Percentiles rank a stretch among this genome's conserved stretches.
phyloP scores from a whole-genome alignment of 2,797 vertebrate species.

The Hafferia zeledoni region DNA sequence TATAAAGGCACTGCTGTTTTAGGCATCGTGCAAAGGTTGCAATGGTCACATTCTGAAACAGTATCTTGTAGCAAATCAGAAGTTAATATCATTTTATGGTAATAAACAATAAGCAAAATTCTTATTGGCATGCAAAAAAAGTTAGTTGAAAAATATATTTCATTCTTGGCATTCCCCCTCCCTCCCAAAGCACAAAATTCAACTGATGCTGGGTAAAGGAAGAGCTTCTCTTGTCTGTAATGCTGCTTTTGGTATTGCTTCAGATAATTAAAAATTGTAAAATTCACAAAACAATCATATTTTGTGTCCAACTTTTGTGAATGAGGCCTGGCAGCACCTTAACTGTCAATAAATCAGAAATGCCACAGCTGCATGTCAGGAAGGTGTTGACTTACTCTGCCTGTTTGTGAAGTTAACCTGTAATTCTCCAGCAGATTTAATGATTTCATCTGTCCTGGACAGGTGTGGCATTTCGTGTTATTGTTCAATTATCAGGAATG shows the following conservation, averaged over 20 bases:
- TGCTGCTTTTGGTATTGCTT: background rate
- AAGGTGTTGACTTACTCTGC: background rate
- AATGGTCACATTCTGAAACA: rapidly evolving
- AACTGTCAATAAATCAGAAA: background rate
- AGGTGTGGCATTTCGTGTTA: background rate
- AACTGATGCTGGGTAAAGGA: rapidly evolving
- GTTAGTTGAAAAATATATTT: background rate
- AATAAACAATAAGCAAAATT: background rate
- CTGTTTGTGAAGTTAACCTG: background rate
- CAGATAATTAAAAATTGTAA: background rate
- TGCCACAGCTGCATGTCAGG: background rate
- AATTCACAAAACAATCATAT: background rate
- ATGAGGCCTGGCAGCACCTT: background rate
- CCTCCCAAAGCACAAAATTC: background rate
- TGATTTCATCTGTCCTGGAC: background rate
- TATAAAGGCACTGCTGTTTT: background rate
- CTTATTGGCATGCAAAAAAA: background rate
- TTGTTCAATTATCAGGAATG: background rate
- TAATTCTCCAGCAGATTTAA: background rate
- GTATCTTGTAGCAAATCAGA: background rate
- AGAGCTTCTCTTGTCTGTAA: background rate
- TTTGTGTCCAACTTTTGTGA: background rate
- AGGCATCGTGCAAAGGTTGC: background rate
- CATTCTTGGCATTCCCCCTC: background rate
- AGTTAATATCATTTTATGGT: background rate